Base-by-base conservation (phyloP, 1,140 invertebrate species). In the Holotrichia oblita region DNA sequence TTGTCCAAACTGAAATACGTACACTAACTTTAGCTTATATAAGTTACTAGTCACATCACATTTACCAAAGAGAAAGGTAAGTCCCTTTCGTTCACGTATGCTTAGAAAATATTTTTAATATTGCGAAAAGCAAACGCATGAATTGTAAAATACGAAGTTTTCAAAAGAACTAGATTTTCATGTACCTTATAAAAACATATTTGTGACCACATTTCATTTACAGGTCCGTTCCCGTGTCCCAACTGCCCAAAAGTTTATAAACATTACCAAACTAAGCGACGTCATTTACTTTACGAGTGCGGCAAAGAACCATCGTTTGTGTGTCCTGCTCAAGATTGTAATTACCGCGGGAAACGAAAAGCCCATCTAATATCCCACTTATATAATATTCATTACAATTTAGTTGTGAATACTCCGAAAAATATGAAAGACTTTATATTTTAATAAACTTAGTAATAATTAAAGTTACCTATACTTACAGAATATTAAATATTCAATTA, bases 271-370 rank as follows among this genome's bases (percentile, higher is more conserved):
- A 74, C 73, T 8, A 40, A 40, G n/a, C 59, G 73, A 40, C 48
- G 64, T 9, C 78, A 79, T 44, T n/a, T 61, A 40, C 27, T 42
- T 10, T 59, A 64, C 14, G 78, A 85, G 73, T 88, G 87, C 76
- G 86, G 84, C 24, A 83, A 86, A 73, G 83, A 79, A 2, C 84
- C 81, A 22, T 81, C 83, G 80, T 89, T 86, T 80, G 83, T 81
- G 17, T 90, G 89, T 82, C 85, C 85, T 2, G 22, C 75, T 10
- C 44, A 73, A 10, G 64, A 73, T 20, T 89, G 87, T 76, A 80
- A 81, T 24, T 87, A 87, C 76, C 85, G 85, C 41, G 83, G 85
- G 17, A 87, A 87, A 79, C 86, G 83, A 14, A 82, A 83, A 73
- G 22, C n/a, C 40, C 55, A 79, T 48, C 55, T 83, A 22, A 44